phyloP scores from a whole-genome alignment of 2,113 vertebrate species.

The Paralichthys olivaceus region DNA sequence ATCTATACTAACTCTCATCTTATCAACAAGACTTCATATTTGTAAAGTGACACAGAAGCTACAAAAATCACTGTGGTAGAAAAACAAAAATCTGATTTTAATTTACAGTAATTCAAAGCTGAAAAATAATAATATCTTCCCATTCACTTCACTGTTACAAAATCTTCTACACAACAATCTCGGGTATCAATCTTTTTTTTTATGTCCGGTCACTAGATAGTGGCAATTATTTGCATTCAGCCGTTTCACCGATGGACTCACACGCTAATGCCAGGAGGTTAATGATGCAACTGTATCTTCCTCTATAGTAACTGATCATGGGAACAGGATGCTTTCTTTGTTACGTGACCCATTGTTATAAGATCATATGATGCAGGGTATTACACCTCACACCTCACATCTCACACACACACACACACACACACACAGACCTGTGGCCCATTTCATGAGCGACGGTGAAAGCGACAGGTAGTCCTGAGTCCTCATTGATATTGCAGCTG shows the following conservation, averaged over 20 bases:
- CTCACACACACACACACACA: conserved; percentile 28
- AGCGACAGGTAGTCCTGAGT: conserved; percentile 93
- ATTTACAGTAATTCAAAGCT: not conserved
- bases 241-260: not conserved
- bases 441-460: conserved; percentile 98
- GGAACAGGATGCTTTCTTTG: conserved; percentile 29
- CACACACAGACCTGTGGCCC: conserved; percentile 90
- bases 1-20: not conserved
- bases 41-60: not conserved
- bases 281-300: conserved; percentile 7
- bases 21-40: not conserved
- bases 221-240: conserved; percentile 31
- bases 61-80: not conserved
- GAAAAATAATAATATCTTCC: not conserved
- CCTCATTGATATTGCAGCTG: conserved; percentile 98
- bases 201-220: conserved; percentile 24
- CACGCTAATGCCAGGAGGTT: conserved; percentile 13
- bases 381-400: not conserved
- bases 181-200: conserved; percentile 6
- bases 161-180: conserved; percentile 5
- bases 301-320: not conserved
- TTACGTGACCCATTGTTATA: conserved; percentile 1
- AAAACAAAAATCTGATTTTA: not conserved
- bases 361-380: not conserved
- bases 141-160: not conserved